Percentiles rank a stretch among this genome's conserved stretches.
Conservation (phyloP, 2,113 vertebrate genomes). For the Microcebus ravelobensis region DNA sequence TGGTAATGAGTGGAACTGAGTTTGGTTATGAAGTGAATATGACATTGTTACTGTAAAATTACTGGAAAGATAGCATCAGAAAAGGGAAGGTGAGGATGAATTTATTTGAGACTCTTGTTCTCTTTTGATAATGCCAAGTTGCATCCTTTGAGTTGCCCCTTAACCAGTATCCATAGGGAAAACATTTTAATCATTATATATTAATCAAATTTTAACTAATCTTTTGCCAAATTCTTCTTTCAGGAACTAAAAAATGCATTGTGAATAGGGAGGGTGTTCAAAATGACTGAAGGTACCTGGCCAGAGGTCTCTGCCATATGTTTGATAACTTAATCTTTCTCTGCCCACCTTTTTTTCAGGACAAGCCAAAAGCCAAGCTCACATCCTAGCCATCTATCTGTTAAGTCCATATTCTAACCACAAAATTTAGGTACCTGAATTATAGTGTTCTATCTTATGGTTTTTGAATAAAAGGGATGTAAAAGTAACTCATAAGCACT, state of each 20-base stretch:
- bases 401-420: constrained; percentile 24
- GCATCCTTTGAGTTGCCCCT: background rate
- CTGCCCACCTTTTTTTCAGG: background rate
- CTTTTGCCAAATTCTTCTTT: constrained; percentile 16
- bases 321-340: background rate
- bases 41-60: background rate
- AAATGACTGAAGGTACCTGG: constrained; percentile 26
- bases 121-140: background rate
- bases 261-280: background rate
- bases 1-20: background rate
- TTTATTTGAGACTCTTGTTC: constrained; percentile 4
- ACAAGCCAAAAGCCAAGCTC: background rate
- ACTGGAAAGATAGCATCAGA: background rate
- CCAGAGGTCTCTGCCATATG: background rate
- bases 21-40: constrained; percentile 10
- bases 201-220: background rate
- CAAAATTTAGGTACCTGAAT: constrained; percentile 1
- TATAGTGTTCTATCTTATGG: background rate
- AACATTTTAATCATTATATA: background rate
- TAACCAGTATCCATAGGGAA: background rate
- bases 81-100: background rate
- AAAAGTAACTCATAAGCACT: background rate
- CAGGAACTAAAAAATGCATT: background rate
- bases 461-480: constrained; percentile 31
- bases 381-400: background rate